These are phyloP conservation scores for Hymenopus coronatus DNA, from an alignment of 2,888 invertebrate species.

Conservation along the genomic window DNA sequence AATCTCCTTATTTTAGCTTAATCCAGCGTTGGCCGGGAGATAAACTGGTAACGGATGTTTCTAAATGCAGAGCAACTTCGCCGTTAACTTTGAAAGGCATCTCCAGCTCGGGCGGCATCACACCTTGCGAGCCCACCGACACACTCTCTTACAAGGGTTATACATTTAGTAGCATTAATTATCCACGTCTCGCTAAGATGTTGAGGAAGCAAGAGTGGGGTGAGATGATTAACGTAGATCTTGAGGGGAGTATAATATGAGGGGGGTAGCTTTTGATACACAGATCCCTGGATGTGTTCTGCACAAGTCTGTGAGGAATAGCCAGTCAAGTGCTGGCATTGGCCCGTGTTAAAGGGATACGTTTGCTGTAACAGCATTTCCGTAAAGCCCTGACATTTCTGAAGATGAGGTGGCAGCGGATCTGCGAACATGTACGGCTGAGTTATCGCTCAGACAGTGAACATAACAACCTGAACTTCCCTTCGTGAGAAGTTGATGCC, in stretches of 20 bases:
- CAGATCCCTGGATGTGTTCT: not conserved
- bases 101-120: not conserved
- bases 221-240: not conserved
- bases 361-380: no score
- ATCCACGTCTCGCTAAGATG: not conserved
- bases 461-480: no score
- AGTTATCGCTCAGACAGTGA: no score
- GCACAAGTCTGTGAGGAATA: no score
- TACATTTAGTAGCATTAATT: not conserved
- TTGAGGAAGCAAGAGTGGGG: not conserved
- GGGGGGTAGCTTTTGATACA: not conserved
- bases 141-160: not conserved
- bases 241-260: not conserved
- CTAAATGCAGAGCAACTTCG: not conserved
- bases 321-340: no score
- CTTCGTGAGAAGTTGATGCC: no score
- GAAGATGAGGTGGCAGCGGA: no score
- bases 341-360: no score
- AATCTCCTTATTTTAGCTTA: conserved; percentile 7
- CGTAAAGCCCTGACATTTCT: no score
- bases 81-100: not conserved
- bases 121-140: not conserved
- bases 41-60: not conserved
- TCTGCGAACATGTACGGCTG: no score
- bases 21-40: not conserved